Base-by-base conservation (phyloP, 2,797 vertebrate genomes). In the Ceyx erithaca region DNA sequence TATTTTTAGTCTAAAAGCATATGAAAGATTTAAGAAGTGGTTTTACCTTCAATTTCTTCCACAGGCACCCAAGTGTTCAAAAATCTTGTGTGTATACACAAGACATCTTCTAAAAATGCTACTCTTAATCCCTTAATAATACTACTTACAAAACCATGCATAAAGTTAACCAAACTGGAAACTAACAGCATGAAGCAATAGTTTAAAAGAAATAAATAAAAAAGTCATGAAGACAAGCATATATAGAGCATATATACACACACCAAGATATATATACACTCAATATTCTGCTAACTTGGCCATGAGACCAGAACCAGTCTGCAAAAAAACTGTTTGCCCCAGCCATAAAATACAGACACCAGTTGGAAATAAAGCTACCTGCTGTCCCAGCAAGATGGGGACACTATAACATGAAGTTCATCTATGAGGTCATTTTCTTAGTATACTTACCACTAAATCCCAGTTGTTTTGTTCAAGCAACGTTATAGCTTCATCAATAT, bases 391-490 rank as follows among this genome's bases (percentile, higher is more conserved):
- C 68, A 87, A 79, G 63, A 72, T 46, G 37, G 45, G 49, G 54
- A 61, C 63, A 49, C 80, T 81, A 55, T 37, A 80, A 73, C 3
- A 6, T 35, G 40, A 78, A 52, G 40, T 7, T 91, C 58, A 91
- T 77, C 71, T 86, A 82, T 80, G 45, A 86, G 89, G 66, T 87
- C 26, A 77, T 90, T 94, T 89, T 83, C 75, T 88, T 72, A 57
- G 69, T 93, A 94, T 89, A 99, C 99, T 99, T 99, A 99, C 99
- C 99, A 99, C 98, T 98, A 99, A 98, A 98, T 99, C 99, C 99
- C 99, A 99, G 98, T 99, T 99, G 98, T 99, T 99, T 97, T 99
- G 99, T 97, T 99, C 99, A 94, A 99, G 98, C 97, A 99, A 97
- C 59, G 99, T 99, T 98, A 99, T 99, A 97, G 99, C 99, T 97